Evolutionary conservation across 1,140 invertebrate genomes (phyloP), one percentile per base, ranked within the genome.

Genomic region (Bombus waltoni): DNA sequence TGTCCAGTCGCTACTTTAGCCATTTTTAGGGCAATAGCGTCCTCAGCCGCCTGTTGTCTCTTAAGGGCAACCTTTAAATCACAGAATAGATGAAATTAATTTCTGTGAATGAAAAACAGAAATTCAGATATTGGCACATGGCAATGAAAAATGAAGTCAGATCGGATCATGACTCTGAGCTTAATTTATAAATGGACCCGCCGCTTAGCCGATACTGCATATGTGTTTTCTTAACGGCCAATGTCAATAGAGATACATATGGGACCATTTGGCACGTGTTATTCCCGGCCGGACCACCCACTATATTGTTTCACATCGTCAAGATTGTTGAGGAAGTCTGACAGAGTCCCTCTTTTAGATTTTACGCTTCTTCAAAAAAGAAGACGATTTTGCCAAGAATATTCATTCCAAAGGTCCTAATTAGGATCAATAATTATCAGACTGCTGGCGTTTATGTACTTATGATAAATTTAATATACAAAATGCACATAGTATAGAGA

Each of bases 41-140:
- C 99, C 96, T 99, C 99, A 0, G 98, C 98, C 0, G 99, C 99
- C 96, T 99, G 99, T 94, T 99, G 98, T 66, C 99, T 96, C 95
- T 99, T 99, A 79, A 99, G 94, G 25, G 99, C 98, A n/a, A 99
- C 99, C 98, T 99, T 94, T 40, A 92, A 42, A 59, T 42, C 32
- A 59, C 76, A 28, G n/a, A 38, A 75, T 71, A 22, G 35, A 62
- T 28, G 28, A 32, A 57, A 38, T 68, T 28, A 57, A 53, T 71
- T 42, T 10, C 9, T 0, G 4, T 35, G 42, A 42, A 72, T 25
- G n/a, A n/a, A 32, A 13, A 44, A 44, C 3, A 32, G 8, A 42
- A 35, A 44, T 10, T 32, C 8, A 13, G 5, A 53, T 71, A 28
- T n/a, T 32, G 42, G 1, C 28, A n/a, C 8, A n/a, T 25, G 35